Evolutionary conservation across 2,888 invertebrate species (phyloP), one percentile per base, ranked within the genome.

Genomic region (Actias luna): DNA sequence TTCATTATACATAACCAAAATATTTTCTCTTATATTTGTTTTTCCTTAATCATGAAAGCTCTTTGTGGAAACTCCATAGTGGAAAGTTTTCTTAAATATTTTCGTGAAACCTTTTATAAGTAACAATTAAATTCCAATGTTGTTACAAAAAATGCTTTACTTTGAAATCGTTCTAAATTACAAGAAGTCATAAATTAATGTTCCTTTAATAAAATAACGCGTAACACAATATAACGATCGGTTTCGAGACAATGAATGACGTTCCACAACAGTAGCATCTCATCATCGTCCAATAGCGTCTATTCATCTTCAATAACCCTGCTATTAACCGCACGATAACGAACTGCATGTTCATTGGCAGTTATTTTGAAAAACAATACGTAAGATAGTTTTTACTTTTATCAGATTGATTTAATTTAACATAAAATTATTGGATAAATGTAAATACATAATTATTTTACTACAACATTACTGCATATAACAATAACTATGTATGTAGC

Each of bases 261-360:
- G 75, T 72, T 74, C 67, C 72, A 68, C 63, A 35, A 46, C 58
- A 35, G 39, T 62, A 50, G 60, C n/a, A 67, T 66, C 64, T 69
- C 67, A 74, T 76, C 70, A 72, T 73, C 68, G 69, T 73, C 70
- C 67, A 70, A 71, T 74, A 68, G 71, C 68, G 64, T 67, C 67
- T 65, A 63, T 63, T 64, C 59, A 73, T 70, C 66, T 69, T 65
- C 68, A 67, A 69, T 74, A 68, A 63, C 66, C 65, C 65, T 68
- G 64, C 62, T 65, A 71, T 76, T 72, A 75, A 61, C 67, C 60
- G 65, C 76, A 76, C 74, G 76, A 71, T 58, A 75, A 65, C 61
- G 61, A 42, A 61, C 25, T 61, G 22, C 29, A 39, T 25, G 33
- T 36, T 57, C 18, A 25, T 55, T 55, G 14, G 29, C 29, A 29